Base-by-base conservation (phyloP, 2,888 invertebrate species). In the Melipona bicolor region DNA sequence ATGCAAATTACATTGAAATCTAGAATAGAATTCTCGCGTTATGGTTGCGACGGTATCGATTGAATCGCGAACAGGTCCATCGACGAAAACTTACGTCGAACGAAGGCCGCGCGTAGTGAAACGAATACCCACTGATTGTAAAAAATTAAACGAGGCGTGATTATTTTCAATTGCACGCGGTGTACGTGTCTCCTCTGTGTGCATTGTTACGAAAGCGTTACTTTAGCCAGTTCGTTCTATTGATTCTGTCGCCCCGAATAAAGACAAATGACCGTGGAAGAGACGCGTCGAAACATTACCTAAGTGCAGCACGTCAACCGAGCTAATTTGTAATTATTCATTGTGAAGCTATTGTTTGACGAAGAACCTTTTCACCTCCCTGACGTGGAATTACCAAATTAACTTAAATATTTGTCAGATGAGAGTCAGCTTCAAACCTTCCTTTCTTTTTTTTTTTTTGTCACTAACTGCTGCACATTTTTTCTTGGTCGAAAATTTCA, bases 251-350 rank as follows among this genome's bases (percentile, higher is more conserved):
- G 69, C 36, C 4, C 79, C 75, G 87, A 90, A 90, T 89, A 88
- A 89, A 88, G 90, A 89, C 82, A 85, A 90, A 90, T 88, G 81
- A 61, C 67, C 72, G 61, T 50, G 65, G 65, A 36, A 71, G 73
- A 68, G 70, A 71, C 72, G 81, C 76, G 78, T 75, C 84, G 84
- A 85, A 84, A 78, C 83, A 71, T 88, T 81, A 81, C 74, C 79
- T 81, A 78, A 61, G 84, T 77, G 76, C 83, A 72, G 69, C 79
- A 86, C 78, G 77, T 79, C 79, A 88, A 85, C 83, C 86, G 77
- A 86, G 88, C 88, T 90, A 90, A 91, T 91, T 90, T 84, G 79
- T 82, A 87, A 91, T 90, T 91, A 90, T 88, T 83, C 85, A 87
- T 87, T 87, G 87, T 83, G 83, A 80, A 61, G 76, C 64, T 77